phyloP scores from a whole-genome alignment of 1,140 invertebrate genomes.

The Proctacanthus coquilletti region DNA sequence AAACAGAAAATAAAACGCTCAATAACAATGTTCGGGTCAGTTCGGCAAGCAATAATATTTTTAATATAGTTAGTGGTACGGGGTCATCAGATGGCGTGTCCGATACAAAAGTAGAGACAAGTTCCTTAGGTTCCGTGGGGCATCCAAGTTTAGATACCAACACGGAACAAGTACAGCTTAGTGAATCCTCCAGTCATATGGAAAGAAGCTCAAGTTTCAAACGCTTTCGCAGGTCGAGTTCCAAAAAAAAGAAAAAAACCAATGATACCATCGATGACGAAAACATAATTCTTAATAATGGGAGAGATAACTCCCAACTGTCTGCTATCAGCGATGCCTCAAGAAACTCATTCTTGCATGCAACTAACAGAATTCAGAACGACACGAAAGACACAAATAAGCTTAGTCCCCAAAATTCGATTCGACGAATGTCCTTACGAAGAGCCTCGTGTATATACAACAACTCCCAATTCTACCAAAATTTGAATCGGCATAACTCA shows the following conservation, averaged over 20 bases:
- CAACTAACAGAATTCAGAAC: conserved; percentile 44
- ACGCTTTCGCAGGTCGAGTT: conserved; percentile 23
- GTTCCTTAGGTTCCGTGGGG: too few species aligned
- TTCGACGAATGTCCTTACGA: conserved; percentile 29
- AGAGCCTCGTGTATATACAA: conserved; percentile 20
- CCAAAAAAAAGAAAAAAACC: conserved; percentile 12
- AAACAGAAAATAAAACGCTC: too few species aligned
- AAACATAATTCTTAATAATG: conserved; percentile 20
- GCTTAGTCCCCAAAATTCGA: conserved; percentile 56
- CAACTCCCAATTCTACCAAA: conserved; percentile 28
- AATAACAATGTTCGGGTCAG: too few species aligned
- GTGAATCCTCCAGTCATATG: too few species aligned
- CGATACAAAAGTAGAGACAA: too few species aligned
- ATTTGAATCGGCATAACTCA: conserved; percentile 19
- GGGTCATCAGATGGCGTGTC: too few species aligned
- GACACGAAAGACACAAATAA: conserved; percentile 52
- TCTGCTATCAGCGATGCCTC: conserved; percentile 7
- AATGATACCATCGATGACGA: conserved; percentile 12
- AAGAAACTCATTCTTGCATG: conserved; percentile 37
- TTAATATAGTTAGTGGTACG: too few species aligned
- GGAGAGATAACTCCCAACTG: conserved; percentile 17
- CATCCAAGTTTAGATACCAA: neutral
- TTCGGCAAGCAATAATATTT: too few species aligned
- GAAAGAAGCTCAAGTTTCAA: conserved; percentile 16
- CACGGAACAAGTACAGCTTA: conserved; percentile 8